Evolutionary conservation across 1,140 invertebrate species (phyloP).

Genomic region (Drepana arcuata): DNA sequence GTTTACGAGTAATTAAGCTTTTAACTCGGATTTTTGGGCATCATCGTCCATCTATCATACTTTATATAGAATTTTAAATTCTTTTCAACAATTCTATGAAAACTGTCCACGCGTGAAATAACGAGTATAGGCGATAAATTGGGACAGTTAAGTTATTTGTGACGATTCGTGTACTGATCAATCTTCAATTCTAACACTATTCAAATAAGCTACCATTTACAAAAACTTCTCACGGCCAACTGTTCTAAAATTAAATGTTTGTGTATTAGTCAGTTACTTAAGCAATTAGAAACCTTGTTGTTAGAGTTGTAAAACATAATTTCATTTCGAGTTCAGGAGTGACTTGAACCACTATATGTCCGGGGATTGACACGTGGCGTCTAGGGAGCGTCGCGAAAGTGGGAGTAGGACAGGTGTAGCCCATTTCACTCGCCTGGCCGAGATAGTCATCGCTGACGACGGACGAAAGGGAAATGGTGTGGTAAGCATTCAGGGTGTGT

Average conservation of each 20-base stretch:
- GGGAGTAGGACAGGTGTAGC: constrained; percentile 23
- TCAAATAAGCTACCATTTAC: too few species aligned
- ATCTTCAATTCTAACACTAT: too few species aligned
- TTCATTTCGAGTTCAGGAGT: constrained; percentile 19
- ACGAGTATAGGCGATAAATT: too few species aligned
- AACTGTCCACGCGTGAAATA: too few species aligned
- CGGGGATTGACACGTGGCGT: constrained; percentile 38
- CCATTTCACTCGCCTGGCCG: constrained; percentile 23
- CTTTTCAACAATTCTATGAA: background rate
- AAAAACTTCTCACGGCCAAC: too few species aligned
- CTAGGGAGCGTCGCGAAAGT: constrained; percentile 30
- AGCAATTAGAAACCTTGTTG: constrained; percentile 43
- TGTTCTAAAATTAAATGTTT: constrained; percentile 1
- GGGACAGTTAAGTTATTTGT: too few species aligned
- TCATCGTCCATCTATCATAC: too few species aligned
- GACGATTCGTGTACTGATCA: too few species aligned
- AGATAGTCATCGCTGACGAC: constrained; percentile 47
- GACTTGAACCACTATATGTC: constrained; percentile 35
- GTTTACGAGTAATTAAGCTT: constrained; percentile 5
- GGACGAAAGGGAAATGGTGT: constrained; percentile 46
- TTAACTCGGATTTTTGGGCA: too few species aligned
- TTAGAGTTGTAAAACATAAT: constrained; percentile 34
- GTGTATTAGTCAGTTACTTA: constrained; percentile 13
- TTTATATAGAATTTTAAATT: too few species aligned
- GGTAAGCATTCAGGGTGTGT: too few species aligned